Percentiles rank a stretch among this genome's conserved stretches.
Conservation (phyloP, 2,888 invertebrate species). For the Zhengitettix transpicula region DNA sequence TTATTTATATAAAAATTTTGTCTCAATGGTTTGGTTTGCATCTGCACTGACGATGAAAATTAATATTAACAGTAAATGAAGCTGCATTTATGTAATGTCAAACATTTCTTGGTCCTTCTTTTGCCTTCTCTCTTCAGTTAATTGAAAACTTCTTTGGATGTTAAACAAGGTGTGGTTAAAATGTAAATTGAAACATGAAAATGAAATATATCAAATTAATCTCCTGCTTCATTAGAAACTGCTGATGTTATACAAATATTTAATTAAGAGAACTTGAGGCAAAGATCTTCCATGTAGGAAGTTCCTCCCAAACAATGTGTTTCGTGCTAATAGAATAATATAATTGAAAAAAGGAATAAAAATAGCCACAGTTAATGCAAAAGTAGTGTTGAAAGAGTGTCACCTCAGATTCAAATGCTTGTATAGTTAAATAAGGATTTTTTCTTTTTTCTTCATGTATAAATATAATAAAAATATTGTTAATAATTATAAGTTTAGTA, state of each 20-base stretch:
- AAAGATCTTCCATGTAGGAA: not conserved
- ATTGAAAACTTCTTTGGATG: no score
- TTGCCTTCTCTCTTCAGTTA: no score
- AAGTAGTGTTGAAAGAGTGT: not conserved
- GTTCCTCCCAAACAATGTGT: not conserved
- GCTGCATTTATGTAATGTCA: no score
- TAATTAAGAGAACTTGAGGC: not conserved
- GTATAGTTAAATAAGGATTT: constrained; percentile 8
- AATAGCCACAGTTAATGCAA: not conserved
- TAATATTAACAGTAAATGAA: no score
- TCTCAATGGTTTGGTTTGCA: no score
- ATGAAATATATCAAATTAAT: not conserved
- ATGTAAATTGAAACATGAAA: not conserved
- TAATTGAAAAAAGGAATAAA: not conserved
- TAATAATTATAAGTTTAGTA: not conserved
- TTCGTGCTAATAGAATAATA: not conserved
- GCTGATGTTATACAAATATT: not conserved
- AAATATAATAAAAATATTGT: not conserved
- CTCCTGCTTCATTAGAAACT: constrained; percentile 1
- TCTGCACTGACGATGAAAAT: no score
- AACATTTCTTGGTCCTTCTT: no score
- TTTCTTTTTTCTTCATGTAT: constrained; percentile 8
- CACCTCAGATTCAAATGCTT: constrained; percentile 5
- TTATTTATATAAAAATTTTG: no score
- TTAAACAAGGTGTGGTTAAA: not conserved